A percentile compares a stretch with the other conserved stretches of the same genome.
Conservation (phyloP, 2,113 vertebrate species). For the Macroglossus sobrinus region DNA sequence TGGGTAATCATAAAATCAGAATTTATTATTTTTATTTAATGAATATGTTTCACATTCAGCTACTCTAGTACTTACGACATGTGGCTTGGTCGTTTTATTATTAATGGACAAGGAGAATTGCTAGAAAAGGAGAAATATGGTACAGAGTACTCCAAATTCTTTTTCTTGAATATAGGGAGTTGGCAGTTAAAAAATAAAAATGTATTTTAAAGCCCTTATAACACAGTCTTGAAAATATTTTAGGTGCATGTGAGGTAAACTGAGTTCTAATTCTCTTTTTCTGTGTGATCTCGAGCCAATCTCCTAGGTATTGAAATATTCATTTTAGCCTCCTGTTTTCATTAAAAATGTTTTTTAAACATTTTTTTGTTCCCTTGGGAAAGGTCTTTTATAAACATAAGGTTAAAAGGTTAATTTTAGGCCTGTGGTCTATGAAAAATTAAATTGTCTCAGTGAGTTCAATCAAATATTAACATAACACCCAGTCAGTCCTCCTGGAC, state of each 20-base stretch:
- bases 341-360: constrained; percentile 8
- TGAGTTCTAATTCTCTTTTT: background rate
- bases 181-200: background rate
- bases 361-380: background rate
- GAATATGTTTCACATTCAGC: background rate
- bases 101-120: background rate
- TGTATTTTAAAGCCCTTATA: background rate
- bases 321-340: background rate
- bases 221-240: background rate
- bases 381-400: constrained; percentile 45
- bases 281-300: background rate
- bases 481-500: background rate
- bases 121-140: background rate
- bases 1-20: background rate
- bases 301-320: background rate
- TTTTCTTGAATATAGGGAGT: background rate
- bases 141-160: background rate
- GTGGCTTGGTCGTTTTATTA: background rate
- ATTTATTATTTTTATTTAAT: constrained; percentile 8
- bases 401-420: constrained; percentile 56
- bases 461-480: constrained; percentile 41
- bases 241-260: background rate
- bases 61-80: background rate
- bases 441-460: background rate
- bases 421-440: constrained; percentile 53